These are phyloP conservation scores for Aphelenchoides avenae DNA, from an alignment of 1,140 invertebrate species.

Conservation along the genomic window DNA sequence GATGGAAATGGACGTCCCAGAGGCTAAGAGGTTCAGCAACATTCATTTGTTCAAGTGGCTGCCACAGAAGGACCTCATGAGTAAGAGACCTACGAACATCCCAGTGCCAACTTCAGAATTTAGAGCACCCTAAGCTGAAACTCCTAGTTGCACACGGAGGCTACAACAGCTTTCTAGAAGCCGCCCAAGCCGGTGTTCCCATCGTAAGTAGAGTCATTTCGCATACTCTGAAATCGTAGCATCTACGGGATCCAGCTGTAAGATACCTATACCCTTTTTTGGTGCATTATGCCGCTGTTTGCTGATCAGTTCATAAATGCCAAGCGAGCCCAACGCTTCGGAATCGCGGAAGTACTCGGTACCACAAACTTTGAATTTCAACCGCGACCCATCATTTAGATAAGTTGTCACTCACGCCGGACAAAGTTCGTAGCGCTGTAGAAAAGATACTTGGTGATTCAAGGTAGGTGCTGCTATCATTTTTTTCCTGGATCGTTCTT, in stretches of 20 bases:
- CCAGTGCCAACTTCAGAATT: slow-evolving; percentile 8
- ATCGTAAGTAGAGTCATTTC: too few species aligned
- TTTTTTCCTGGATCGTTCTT: neutral
- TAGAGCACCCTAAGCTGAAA: slow-evolving; percentile 50
- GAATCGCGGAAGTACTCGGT: slow-evolving; percentile 33
- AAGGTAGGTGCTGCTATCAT: slow-evolving; percentile 16
- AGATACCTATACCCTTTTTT: too few species aligned
- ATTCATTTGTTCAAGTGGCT: slow-evolving; percentile 56
- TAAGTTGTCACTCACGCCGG: slow-evolving; percentile 37
- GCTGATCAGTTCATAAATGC: slow-evolving; percentile 59
- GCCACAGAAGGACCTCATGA: slow-evolving; percentile 58
- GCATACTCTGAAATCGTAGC: too few species aligned
- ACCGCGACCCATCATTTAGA: too few species aligned
- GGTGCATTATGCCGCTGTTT: slow-evolving; percentile 56
- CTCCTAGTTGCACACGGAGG: slow-evolving; percentile 58
- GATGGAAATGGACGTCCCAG: slow-evolving; percentile 45
- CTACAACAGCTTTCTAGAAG: slow-evolving; percentile 57
- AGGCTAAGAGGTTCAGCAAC: slow-evolving; percentile 37
- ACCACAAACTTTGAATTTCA: slow-evolving; percentile 24
- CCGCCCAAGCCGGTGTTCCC: slow-evolving; percentile 53
- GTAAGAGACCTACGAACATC: slow-evolving; percentile 22
- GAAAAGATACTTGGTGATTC: slow-evolving; percentile 35
- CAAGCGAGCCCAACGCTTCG: slow-evolving; percentile 51
- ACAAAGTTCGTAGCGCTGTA: slow-evolving; percentile 41
- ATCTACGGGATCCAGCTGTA: too few species aligned